Percentiles rank a stretch among this genome's conserved stretches.
phyloP scores from a whole-genome alignment of 1,140 invertebrate species.

The Dryas iulia region DNA sequence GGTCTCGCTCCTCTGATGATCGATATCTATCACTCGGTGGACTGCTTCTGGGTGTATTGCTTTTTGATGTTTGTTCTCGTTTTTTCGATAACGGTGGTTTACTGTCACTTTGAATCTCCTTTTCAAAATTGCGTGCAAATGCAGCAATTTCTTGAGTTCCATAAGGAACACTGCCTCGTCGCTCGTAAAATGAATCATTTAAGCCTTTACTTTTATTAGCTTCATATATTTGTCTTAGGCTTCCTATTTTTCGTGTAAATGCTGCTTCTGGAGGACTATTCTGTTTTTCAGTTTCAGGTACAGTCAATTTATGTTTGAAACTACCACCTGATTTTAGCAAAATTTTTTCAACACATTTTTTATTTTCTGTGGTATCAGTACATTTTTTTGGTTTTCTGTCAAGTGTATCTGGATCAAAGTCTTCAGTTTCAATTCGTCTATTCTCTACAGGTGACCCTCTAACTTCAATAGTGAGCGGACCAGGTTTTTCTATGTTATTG shows the following conservation, averaged over 20 bases:
- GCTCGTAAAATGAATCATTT: conserved; percentile 49
- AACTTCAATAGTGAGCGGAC: conserved; percentile 87
- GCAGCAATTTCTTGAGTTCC: conserved; percentile 47
- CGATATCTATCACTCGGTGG: conserved; percentile 58
- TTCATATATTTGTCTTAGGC: conserved; percentile 89
- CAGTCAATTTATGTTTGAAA: conserved; percentile 78
- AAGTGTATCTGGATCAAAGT: conserved; percentile 91
- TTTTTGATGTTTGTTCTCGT: conserved; percentile 52
- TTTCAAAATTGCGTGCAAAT: conserved; percentile 49
- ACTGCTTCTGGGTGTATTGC: conserved; percentile 47
- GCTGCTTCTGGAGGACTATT: conserved; percentile 51
- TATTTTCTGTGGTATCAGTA: conserved; percentile 34
- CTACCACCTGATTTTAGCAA: conserved; percentile 81
- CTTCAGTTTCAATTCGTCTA: conserved; percentile 75
- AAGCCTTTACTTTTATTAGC: conserved; percentile 78
- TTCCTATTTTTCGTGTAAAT: conserved; percentile 81
- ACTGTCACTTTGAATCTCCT: conserved; percentile 45
- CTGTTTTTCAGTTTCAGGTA: conserved; percentile 36
- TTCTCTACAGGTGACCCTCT: conserved; percentile 82
- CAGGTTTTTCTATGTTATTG: conserved; percentile 81
- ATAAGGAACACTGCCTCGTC: conserved; percentile 58
- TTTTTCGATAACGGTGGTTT: conserved; percentile 74
- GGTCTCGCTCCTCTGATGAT: conserved; percentile 61
- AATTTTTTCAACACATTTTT: conserved; percentile 80
- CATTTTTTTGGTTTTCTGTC: conserved; percentile 85